Evolutionary conservation across 37 sponge, comb jelly and placozoan genomes (phyloP).

Genomic region (Beroe forskalii): DNA sequence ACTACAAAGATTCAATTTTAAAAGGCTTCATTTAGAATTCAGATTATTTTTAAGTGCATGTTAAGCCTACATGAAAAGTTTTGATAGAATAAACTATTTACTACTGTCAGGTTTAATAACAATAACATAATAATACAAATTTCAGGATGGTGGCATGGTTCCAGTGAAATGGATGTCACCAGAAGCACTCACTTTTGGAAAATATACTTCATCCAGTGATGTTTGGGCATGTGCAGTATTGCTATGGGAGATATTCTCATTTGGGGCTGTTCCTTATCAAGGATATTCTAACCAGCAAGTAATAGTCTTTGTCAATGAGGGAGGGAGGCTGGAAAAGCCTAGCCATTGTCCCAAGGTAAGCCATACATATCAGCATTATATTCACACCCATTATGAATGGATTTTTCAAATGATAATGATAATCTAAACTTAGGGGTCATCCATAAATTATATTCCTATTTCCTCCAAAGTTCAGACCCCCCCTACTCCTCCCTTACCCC

Average conservation of each 20-base stretch:
- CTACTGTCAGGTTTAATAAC: too few relatives aligned
- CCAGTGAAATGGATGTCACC: slow-evolving; percentile 62
- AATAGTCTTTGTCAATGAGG: background rate
- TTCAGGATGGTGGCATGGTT: slow-evolving; percentile 64
- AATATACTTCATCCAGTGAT: slow-evolving; percentile 40
- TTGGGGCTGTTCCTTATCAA: slow-evolving; percentile 34
- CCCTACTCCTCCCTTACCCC: too few relatives aligned
- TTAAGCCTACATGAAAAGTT: background rate
- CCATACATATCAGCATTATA: background rate
- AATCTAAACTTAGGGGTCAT: too few relatives aligned
- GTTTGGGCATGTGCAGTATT: slow-evolving; percentile 50
- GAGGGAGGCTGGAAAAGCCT: slow-evolving; percentile 28
- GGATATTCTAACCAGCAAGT: slow-evolving; percentile 1
- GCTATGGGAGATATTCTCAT: slow-evolving; percentile 60
- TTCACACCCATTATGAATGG: background rate
- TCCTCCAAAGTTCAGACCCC: too few relatives aligned
- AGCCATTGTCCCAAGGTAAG: slow-evolving; percentile 12
- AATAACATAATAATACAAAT: too few relatives aligned
- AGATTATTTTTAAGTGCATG: too few relatives aligned
- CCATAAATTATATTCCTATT: too few relatives aligned
- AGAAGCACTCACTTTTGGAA: slow-evolving; percentile 54
- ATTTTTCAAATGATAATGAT: too few relatives aligned
- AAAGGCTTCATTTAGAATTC: too few relatives aligned
- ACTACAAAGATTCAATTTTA: too few relatives aligned
- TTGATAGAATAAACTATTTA: background rate